Evolutionary conservation across 2,888 invertebrate species (phyloP).

Genomic region (Tuberolachnus salignus): DNA sequence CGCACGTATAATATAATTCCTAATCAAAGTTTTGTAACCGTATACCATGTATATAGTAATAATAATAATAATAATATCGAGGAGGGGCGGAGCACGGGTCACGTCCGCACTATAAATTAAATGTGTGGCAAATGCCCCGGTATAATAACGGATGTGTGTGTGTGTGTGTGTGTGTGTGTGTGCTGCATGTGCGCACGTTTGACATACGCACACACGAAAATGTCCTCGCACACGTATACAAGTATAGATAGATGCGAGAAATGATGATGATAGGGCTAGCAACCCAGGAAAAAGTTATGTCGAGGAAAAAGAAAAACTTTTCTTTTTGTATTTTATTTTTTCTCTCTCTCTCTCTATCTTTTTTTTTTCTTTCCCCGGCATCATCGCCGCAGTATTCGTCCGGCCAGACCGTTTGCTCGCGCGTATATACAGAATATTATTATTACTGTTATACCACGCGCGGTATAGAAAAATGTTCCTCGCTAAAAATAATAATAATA

Average conservation of each 20-base stretch:
- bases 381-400: not conserved
- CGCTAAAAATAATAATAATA: not conserved
- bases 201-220: not conserved
- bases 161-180: not conserved
- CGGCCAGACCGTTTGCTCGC: constrained; percentile 12
- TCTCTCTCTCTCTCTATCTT: not conserved
- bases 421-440: not conserved
- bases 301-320: constrained; percentile 43
- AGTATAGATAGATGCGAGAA: not conserved
- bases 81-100: constrained; percentile 19
- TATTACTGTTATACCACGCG: not conserved
- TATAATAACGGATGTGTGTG: constrained; percentile 4
- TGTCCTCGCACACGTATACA: not conserved
- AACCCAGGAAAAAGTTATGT: constrained; percentile 10
- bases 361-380: not conserved
- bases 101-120: constrained; percentile 53
- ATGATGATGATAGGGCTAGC: not conserved
- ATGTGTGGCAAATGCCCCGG: constrained; percentile 30
- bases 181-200: constrained; percentile 7
- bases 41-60: not conserved
- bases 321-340: constrained; percentile 38
- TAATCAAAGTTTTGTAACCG: constrained; percentile 53
- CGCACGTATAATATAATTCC: constrained; percentile 23
- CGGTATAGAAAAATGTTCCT: constrained; percentile 10
- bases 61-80: not conserved